Percentiles rank a stretch among this genome's conserved stretches.
Conservation (phyloP, 2,113 vertebrate species). For the Hiodon tergisus region DNA sequence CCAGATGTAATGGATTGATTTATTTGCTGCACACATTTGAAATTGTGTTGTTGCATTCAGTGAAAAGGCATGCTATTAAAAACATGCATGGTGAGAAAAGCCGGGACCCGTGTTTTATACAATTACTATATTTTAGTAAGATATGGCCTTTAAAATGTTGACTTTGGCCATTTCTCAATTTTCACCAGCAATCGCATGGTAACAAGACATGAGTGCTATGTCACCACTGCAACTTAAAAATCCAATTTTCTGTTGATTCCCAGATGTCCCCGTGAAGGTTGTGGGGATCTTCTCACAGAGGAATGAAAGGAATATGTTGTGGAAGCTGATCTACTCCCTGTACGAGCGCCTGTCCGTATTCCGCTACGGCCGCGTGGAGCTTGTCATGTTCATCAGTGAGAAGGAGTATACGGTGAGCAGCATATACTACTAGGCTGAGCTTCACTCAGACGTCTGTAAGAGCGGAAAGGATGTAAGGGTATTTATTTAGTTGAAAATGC, state of each 20-base stretch:
- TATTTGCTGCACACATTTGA: neutral
- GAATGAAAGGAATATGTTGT: conserved; percentile 65
- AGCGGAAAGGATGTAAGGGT: no score
- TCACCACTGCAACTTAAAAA: neutral
- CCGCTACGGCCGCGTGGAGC: conserved; percentile 80
- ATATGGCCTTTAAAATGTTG: neutral
- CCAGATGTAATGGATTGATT: neutral
- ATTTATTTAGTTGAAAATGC: no score
- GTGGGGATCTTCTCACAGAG: conserved; percentile 71
- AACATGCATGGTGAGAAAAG: no score
- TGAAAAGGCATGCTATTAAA: neutral
- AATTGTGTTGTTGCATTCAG: neutral
- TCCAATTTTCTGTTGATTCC: neutral
- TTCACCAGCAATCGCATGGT: no score
- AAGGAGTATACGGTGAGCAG: conserved; percentile 73
- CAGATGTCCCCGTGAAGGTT: conserved; percentile 79
- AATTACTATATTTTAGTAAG: no score
- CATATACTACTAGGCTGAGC: neutral
- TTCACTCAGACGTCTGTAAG: neutral
- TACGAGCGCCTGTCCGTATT: conserved; percentile 77
- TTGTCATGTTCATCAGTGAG: conserved; percentile 82
- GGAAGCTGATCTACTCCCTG: conserved; percentile 74
- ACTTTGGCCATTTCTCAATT: neutral
- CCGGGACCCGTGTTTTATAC: no score
- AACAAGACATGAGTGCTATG: no score